phyloP scores from a whole-genome alignment of 2,797 vertebrate genomes.

The Urophycis tenuis region DNA sequence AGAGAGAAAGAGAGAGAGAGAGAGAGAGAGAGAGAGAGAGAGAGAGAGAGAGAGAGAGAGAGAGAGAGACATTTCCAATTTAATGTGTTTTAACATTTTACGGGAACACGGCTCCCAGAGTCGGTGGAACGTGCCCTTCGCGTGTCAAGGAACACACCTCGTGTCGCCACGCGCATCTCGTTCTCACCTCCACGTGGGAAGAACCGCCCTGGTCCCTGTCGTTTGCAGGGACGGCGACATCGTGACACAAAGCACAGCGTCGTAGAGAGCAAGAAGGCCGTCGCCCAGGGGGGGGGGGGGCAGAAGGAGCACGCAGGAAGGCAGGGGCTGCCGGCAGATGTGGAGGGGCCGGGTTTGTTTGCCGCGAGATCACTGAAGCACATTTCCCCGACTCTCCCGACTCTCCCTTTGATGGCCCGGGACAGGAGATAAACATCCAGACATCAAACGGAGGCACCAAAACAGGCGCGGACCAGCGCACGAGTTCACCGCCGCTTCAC shows the following conservation, averaged over 20 bases:
- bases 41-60: neutral
- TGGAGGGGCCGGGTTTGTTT: neutral
- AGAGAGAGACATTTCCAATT: neutral
- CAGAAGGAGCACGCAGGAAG: too few species aligned
- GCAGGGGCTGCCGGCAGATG: neutral
- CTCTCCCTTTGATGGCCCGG: neutral
- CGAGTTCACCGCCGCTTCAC: neutral
- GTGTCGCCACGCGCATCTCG: too few species aligned
- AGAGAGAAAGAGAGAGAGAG: neutral
- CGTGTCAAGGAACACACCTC: neutral
- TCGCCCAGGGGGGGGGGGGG: too few species aligned
- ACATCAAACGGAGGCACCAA: neutral
- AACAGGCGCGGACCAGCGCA: neutral
- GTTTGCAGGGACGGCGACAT: too few species aligned
- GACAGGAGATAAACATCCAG: neutral
- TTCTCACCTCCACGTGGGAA: too few species aligned
- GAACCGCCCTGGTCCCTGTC: too few species aligned
- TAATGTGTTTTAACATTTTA: slow-evolving; percentile 3
- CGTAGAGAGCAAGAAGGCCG: neutral
- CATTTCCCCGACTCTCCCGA: neutral
- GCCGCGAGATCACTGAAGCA: neutral
- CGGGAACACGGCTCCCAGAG: neutral
- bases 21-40: neutral
- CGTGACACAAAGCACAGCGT: too few species aligned
- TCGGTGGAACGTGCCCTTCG: neutral